These are phyloP conservation scores for Capitulum mitella DNA, from an alignment of 2,888 invertebrate genomes.

Conservation along the genomic window DNA sequence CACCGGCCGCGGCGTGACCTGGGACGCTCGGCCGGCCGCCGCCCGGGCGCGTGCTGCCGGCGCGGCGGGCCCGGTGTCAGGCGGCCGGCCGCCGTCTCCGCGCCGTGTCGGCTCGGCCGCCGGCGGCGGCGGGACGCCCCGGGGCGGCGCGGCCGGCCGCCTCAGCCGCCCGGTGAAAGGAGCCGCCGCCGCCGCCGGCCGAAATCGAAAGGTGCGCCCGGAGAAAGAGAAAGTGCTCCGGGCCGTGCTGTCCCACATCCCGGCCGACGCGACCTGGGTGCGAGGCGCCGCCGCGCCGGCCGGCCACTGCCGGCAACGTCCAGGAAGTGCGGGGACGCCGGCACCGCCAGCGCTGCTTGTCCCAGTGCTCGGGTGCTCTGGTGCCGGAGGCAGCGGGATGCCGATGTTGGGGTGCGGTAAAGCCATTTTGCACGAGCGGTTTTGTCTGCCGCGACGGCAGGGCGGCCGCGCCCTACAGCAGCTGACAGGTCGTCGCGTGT, in stretches of 20 bases:
- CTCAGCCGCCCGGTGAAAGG: background rate
- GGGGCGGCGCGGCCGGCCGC: background rate
- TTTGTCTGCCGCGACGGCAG: too few relatives aligned
- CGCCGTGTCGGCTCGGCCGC: background rate
- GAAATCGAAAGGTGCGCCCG: background rate
- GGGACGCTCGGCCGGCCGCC: background rate
- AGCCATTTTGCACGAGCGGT: too few relatives aligned
- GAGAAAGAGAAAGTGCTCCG: slow-evolving; percentile 2
- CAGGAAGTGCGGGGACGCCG: too few relatives aligned
- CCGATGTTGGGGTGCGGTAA: too few relatives aligned
- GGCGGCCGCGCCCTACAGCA: too few relatives aligned
- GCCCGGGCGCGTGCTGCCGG: background rate
- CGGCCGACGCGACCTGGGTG: background rate
- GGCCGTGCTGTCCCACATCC: background rate
- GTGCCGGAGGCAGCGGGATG: too few relatives aligned
- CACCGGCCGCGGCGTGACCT: background rate
- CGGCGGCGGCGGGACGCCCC: background rate
- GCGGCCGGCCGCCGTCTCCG: background rate
- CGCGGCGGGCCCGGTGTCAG: background rate
- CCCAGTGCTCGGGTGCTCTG: too few relatives aligned
- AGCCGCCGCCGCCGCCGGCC: background rate
- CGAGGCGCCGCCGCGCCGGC: background rate
- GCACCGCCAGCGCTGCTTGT: too few relatives aligned
- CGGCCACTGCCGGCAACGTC: too few relatives aligned
- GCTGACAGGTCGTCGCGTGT: too few relatives aligned